Evolutionary conservation across 2,888 invertebrate species (phyloP), one percentile per base, ranked within the genome.

Genomic region (Mechanitis mazaeus): DNA sequence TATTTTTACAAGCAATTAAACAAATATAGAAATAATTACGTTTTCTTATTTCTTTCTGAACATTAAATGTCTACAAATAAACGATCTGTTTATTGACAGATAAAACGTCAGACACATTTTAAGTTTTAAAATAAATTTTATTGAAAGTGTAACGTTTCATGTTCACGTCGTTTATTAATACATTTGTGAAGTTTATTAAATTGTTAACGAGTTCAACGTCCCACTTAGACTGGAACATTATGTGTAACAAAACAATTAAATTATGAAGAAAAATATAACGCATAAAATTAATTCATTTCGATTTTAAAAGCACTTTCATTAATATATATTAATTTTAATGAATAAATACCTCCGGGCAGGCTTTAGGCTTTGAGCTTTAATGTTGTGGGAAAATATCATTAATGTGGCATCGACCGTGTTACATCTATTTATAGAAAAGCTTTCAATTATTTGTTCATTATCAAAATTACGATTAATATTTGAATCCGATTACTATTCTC

Each of bases 341-440:
- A 31, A 50, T 31, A 31, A 31, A 50, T 31, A 11, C 31, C 50
- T 50, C 31, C 31, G 50, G 31, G 28, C 31, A 31, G 50, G 50
- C 31, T 31, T 28, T 50, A 31, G 31, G 50, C 50, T 50, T 50
- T 50, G 28, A 50, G 50, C 50, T 50, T 50, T 50, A 9, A 11
- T 50, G 50, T 50, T 50, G 50, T 31, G 50, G 50, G 28, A 50
- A 50, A 50, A 50, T 50, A 50, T 31, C 50, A 50, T 50, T 7
- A 50, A 50, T 31, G 50, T 50, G 31, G 31, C 31, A 50, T 50
- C 31, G 31, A 7, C 42, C 9, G 2, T 9, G 11, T 38, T 38
- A 38, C 38, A 38, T 38, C 38, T 9, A 42, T 42, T 9, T 9
- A 42, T 42, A 42, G 7, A 42, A 42, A 20, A 11, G 9, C 9